These are phyloP conservation scores for Dexiosoma caninum DNA, from an alignment of 2,888 invertebrate species.

Conservation along the genomic window DNA sequence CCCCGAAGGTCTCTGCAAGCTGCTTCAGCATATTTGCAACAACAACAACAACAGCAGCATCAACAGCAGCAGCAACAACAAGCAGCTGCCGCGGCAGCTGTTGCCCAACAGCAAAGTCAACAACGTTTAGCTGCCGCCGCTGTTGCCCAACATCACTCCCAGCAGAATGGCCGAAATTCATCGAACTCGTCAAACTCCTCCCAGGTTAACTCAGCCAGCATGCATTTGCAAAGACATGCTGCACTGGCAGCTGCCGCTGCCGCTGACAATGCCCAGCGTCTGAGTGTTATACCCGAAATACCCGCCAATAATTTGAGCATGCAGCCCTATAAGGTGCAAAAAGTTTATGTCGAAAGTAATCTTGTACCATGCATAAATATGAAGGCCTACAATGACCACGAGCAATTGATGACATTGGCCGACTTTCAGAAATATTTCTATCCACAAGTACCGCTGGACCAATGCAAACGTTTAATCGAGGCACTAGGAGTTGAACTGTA, in stretches of 20 bases:
- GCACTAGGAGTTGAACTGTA: constrained; percentile 88
- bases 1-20: constrained; percentile 78
- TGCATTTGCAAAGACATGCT: constrained; percentile 78
- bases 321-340: constrained; percentile 89
- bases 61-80: constrained; percentile 69
- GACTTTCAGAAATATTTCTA: constrained; percentile 90
- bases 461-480: constrained; percentile 88
- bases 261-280: constrained; percentile 69
- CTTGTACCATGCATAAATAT: constrained; percentile 92
- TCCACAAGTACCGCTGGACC: constrained; percentile 85
- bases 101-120: constrained; percentile 68
- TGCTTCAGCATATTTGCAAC: constrained; percentile 71
- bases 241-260: constrained; percentile 70
- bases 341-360: constrained; percentile 87
- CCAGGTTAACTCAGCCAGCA: constrained; percentile 76
- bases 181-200: constrained; percentile 59
- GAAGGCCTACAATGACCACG: constrained; percentile 89
- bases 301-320: constrained; percentile 83
- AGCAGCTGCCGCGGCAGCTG: constrained; percentile 62
- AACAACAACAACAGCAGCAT: constrained; percentile 69
- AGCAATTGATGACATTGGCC: constrained; percentile 88
- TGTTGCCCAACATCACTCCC: constrained; percentile 71
- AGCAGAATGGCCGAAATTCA: constrained; percentile 68
- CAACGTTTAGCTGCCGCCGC: constrained; percentile 66
- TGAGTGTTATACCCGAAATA: constrained; percentile 85